Conservation (phyloP, 1,140 invertebrate species). For the Magallana gigas region DNA sequence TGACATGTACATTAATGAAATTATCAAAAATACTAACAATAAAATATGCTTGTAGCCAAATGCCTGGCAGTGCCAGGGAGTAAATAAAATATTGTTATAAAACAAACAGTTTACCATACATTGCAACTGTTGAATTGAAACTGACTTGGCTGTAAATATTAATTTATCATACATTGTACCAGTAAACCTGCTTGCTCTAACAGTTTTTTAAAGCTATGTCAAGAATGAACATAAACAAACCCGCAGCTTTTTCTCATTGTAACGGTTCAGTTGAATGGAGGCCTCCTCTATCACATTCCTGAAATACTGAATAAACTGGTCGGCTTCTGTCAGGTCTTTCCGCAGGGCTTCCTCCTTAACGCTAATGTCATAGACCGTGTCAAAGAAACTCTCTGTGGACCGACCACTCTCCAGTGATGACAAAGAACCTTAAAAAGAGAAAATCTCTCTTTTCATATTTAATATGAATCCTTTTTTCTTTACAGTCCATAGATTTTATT, state of each 20-base stretch:
- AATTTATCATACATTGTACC: too few species aligned
- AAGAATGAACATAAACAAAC: constrained; percentile 17
- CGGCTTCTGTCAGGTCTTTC: constrained; percentile 46
- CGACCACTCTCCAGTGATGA: constrained; percentile 12
- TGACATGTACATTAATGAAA: too few species aligned
- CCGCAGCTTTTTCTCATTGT: constrained; percentile 42
- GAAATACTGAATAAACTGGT: constrained; percentile 33
- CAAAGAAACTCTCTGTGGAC: constrained; percentile 52
- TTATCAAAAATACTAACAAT: too few species aligned
- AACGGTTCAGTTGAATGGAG: constrained; percentile 37
- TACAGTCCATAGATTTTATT: too few species aligned
- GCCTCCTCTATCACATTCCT: constrained; percentile 50
- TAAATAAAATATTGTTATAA: too few species aligned
- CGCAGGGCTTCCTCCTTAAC: constrained; percentile 54
- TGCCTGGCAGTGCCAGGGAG: too few species aligned
- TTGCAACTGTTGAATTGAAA: too few species aligned
- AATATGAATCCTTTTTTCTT: neutral
- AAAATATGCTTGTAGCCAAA: too few species aligned
- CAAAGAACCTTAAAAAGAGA: neutral
- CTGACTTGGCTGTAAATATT: too few species aligned
- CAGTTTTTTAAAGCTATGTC: too few species aligned
- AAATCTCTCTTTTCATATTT: neutral
- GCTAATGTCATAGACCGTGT: constrained; percentile 57
- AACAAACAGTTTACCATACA: too few species aligned
- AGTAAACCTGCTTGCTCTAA: too few species aligned